phyloP scores from a whole-genome alignment of 2,113 vertebrate species.

The Peromyscus maniculatus region DNA sequence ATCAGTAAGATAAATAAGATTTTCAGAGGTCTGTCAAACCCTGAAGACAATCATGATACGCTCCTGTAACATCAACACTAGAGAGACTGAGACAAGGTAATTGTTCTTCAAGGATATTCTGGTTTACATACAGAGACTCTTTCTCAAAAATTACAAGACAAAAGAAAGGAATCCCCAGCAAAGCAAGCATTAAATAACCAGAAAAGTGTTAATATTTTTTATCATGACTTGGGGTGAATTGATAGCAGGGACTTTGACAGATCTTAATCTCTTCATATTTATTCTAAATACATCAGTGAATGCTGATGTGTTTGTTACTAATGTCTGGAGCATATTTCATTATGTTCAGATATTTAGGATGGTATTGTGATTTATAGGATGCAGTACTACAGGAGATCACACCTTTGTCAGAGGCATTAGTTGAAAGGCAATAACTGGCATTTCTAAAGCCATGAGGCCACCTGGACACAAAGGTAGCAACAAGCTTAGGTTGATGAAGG shows the following conservation, averaged over 20 bases:
- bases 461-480: too few relatives aligned
- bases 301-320: rapidly evolving
- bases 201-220: not conserved
- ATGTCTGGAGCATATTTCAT: not conserved
- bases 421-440: not conserved
- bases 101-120: not conserved
- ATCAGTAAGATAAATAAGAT: not conserved
- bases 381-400: too few relatives aligned
- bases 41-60: not conserved
- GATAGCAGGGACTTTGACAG: not conserved
- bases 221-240: not conserved
- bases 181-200: not conserved
- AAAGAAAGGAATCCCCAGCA: too few relatives aligned
- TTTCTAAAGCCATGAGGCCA: not conserved
- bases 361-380: not conserved
- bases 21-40: not conserved
- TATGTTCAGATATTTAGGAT: not conserved
- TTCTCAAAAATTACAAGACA: not conserved
- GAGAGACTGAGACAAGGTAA: not conserved
- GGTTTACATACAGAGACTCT: not conserved
- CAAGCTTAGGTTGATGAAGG: rapidly evolving
- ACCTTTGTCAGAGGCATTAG: too few relatives aligned
- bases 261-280: not conserved
- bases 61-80: not conserved
- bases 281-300: not conserved